Evolutionary conservation across 2,113 vertebrate genomes (phyloP), one percentile per base, ranked within the genome.

Genomic region (Trematocara marginatum): DNA sequence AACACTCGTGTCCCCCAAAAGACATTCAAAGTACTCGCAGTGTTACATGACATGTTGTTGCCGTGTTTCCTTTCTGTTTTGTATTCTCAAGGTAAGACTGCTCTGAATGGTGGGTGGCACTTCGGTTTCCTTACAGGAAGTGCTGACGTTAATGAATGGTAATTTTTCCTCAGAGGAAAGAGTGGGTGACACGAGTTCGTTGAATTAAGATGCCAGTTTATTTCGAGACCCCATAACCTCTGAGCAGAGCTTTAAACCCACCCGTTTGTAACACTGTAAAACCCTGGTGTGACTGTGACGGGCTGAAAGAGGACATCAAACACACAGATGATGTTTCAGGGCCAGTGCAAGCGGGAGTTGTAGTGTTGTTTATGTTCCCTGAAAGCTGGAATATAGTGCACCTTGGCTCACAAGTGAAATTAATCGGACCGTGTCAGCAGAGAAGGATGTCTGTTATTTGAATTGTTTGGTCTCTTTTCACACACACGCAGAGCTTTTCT

Each of bases 121-220:
- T 79, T 90, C 29, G 49, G 90, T 90, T 92, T 92, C 90, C 88
- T 92, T 81, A 89, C 94, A 95, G 95, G 95, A 95, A 94, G 92
- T 35, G 83, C 91, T 91, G 90, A 57, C 74, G 83, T 83, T 90
- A 64, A 92, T 92, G 87, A 92, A 90, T 91, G 83, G 84, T 88
- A 86, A 78, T 88, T 92, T 86, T 88, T 90, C 92, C 89, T 92
- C 79, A 85, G 90, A 93, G 92, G 93, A 95, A 95, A 90, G 89
- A 93, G 94, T 94, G 93, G 94, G 95, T 93, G 92, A 93, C 53
- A 81, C 15, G 1, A 35, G 52, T 35, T 34, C 1, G 66, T 4
- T 23, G 64, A 76, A 76, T 64, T 45, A 86, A 85, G 7, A 10
- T 26, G 66, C 23, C 4, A 10, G 4, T 35, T 34, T 31, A 11